Percentiles rank a stretch among this genome's conserved stretches.
phyloP scores from a whole-genome alignment of 2,797 vertebrate genomes.

The Amblyopsis hoosieri region DNA sequence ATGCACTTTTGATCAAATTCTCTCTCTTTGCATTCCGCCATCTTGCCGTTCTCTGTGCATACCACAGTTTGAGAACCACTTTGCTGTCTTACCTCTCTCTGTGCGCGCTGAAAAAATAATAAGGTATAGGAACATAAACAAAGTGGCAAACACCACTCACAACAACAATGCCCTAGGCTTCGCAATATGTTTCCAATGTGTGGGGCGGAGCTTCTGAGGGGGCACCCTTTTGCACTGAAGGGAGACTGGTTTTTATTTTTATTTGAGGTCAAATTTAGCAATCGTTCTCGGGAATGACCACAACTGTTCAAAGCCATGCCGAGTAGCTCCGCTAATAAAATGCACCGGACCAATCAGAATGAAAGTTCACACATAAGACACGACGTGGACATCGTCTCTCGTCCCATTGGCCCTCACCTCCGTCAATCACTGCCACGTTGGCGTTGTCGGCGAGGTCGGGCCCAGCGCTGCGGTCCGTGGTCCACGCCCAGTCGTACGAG shows the following conservation, averaged over 20 bases:
- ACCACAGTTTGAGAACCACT: too few relatives aligned
- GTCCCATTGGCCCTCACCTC: slow-evolving; percentile 75
- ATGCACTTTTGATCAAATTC: neutral
- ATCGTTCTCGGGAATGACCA: neutral
- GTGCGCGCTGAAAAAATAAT: too few relatives aligned
- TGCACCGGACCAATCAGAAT: neutral
- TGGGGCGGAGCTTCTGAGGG: too few relatives aligned
- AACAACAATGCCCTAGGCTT: too few relatives aligned
- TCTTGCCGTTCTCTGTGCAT: too few relatives aligned
- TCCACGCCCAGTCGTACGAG: slow-evolving; percentile 90
- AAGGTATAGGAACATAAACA: too few relatives aligned
- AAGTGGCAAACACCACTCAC: too few relatives aligned
- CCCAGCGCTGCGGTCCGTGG: slow-evolving; percentile 81
- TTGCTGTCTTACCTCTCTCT: too few relatives aligned
- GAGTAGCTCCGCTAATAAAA: neutral
- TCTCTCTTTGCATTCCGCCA: neutral
- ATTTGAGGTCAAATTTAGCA: too few relatives aligned
- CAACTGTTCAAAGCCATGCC: neutral
- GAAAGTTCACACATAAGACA: neutral
- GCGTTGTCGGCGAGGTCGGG: slow-evolving; percentile 71
- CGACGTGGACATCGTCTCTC: neutral
- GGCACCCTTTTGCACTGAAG: too few relatives aligned
- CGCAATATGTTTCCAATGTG: too few relatives aligned
- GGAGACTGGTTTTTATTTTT: too few relatives aligned
- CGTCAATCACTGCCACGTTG: slow-evolving; percentile 92